Conservation (phyloP, 2,888 invertebrate genomes). For the Hyposoter dolosus region DNA sequence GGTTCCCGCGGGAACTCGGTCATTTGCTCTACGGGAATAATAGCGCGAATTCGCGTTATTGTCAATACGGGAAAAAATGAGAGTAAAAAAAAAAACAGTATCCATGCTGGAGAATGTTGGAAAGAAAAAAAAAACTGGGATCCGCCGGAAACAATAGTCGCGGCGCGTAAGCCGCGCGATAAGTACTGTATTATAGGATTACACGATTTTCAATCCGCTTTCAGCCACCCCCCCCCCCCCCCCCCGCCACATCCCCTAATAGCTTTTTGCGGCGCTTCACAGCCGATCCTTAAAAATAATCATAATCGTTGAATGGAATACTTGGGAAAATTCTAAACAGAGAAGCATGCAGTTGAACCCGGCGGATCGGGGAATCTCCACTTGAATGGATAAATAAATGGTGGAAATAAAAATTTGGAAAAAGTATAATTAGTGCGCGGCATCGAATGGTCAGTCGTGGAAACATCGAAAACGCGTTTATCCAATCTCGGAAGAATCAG, state of each 20-base stretch:
- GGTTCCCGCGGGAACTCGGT: neutral
- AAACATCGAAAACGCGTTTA: neutral
- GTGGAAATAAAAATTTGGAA: neutral
- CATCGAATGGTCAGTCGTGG: no score
- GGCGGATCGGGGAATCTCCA: neutral
- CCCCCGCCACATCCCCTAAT: neutral
- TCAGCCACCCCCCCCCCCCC: neutral
- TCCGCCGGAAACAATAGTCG: conserved; percentile 41
- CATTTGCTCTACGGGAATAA: neutral
- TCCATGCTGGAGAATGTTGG: neutral
- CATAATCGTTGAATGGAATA: neutral
- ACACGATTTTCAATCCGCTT: conserved; percentile 53
- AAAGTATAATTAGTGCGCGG: neutral
- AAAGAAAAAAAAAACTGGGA: conserved; percentile 28
- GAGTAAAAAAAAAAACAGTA: conserved; percentile 11
- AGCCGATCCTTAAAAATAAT: conserved; percentile 2
- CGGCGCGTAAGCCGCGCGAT: conserved; percentile 57
- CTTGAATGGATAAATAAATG: neutral
- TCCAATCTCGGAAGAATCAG: neutral
- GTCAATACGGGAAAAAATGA: neutral
- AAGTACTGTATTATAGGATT: conserved; percentile 58
- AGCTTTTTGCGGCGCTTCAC: neutral
- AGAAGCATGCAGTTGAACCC: neutral
- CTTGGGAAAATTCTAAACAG: neutral
- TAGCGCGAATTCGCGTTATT: neutral